Evolutionary conservation across 1,140 invertebrate species (phyloP), one percentile per base, ranked within the genome.

Genomic region (Tigriopus japonicus): DNA sequence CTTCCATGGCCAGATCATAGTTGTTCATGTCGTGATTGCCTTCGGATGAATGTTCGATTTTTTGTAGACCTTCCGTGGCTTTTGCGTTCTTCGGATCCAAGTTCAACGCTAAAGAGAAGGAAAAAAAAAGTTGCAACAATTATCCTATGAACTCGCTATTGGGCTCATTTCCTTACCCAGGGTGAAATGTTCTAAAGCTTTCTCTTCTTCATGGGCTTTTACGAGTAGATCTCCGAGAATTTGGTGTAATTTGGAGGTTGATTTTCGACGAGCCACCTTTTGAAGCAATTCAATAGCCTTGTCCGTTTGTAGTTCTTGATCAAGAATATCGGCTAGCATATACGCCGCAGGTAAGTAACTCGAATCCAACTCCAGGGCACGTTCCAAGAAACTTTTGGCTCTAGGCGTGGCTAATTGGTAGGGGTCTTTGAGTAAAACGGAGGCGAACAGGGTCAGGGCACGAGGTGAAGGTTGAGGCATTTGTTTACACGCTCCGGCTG

Each of bases 341-440:
- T 80, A 83, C 1, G 85, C 77, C 41, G 83, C 81, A 12, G 81
- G 78, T 15, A 84, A 68, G 68, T 81, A 80, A 1, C 70, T 70
- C 35, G 79, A 77, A 66, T 85, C 82, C 66, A 78, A 73, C 56
- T 72, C 72, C 52, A 85, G 70, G 17, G 83, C 82, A 66, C 81
- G 82, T 67, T 85, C 82, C 42, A 86, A 67, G 19, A 81, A 73
- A 60, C 76, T 75, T 69, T 82, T 83, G 0, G 79, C 80, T 67
- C 81, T 81, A 1, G 73, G 68, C 10, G 40, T 51, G 15, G 59
- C 15, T 19, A 61, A 24, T 28, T 76, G 77, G 6, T 77, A 71
- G 42, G 81, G 77, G 71, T 84, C 82, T 69, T 83, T 84, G 64
- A 80, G 75, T 53, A 85, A 69, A 14, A 83, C 81, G 51, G 75